Evolutionary conservation across 2,113 vertebrate species (phyloP).

Genomic region (Excalfactoria chinensis): DNA sequence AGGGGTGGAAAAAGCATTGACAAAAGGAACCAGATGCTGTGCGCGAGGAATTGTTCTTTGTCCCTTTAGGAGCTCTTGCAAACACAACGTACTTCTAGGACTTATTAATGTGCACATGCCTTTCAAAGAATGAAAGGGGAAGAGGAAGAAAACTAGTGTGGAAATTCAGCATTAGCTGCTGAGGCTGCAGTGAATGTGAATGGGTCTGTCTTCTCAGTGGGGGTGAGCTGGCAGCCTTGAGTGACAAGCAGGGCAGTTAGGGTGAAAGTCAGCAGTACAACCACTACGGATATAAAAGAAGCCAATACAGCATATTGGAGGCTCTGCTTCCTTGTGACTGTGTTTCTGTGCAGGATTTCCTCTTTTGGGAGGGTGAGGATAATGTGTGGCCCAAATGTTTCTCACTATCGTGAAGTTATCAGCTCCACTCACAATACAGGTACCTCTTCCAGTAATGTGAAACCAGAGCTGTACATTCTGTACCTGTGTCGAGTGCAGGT

Average conservation of each 20-base stretch:
- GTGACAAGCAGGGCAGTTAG: neutral
- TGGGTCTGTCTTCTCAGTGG: neutral
- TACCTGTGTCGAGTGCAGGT: neutral
- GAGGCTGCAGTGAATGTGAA: neutral
- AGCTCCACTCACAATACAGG: neutral
- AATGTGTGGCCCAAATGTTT: neutral
- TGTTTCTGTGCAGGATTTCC: neutral
- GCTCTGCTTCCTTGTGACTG: fast-evolving
- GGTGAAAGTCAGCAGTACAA: neutral
- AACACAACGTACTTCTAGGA: neutral
- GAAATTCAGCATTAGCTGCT: neutral
- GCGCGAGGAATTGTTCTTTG: neutral
- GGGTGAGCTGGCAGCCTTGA: neutral
- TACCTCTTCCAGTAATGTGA: neutral
- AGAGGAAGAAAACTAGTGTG: neutral
- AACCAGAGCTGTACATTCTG: neutral
- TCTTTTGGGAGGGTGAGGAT: neutral
- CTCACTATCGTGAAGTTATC: fast-evolving
- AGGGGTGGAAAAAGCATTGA: neutral
- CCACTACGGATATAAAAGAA: fast-evolving
- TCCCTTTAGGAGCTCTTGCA: neutral
- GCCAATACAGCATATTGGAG: neutral
- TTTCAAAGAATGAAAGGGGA: neutral
- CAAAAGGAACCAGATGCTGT: neutral
- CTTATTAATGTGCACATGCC: neutral